These are phyloP conservation scores for Buathra laborator DNA, from an alignment of 2,888 invertebrate species.

Conservation along the genomic window DNA sequence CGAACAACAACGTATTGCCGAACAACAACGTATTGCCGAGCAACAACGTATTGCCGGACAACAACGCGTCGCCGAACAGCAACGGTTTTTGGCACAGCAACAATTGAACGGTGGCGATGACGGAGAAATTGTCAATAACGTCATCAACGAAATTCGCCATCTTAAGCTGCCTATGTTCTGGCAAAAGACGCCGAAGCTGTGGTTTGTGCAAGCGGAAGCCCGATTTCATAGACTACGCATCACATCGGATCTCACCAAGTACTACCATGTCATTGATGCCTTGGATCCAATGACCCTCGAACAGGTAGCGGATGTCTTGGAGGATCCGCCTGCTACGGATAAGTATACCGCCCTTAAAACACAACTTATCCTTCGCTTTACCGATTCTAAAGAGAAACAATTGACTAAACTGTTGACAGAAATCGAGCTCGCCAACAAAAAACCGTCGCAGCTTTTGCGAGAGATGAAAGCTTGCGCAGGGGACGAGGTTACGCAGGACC, in stretches of 20 bases:
- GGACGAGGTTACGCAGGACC: slow-evolving; percentile 51
- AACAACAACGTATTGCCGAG: too few relatives aligned
- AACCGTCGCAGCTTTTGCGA: slow-evolving; percentile 66
- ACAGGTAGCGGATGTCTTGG: slow-evolving; percentile 64
- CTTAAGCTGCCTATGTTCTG: slow-evolving; percentile 66
- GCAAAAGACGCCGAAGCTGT: slow-evolving; percentile 58
- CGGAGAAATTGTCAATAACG: too few relatives aligned
- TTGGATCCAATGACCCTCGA: slow-evolving; percentile 51
- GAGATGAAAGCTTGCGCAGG: slow-evolving; percentile 65
- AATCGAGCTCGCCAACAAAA: slow-evolving; percentile 59
- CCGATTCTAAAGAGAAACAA: slow-evolving; percentile 59
- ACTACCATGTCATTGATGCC: slow-evolving; percentile 50
- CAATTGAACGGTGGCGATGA: too few relatives aligned
- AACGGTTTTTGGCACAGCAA: too few relatives aligned
- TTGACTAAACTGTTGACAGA: slow-evolving; percentile 59
- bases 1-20: too few relatives aligned
- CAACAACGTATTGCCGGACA: too few relatives aligned
- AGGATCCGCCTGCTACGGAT: slow-evolving; percentile 36
- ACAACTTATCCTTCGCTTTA: slow-evolving; percentile 58
- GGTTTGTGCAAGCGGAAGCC: slow-evolving; percentile 65
- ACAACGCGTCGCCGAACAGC: too few relatives aligned
- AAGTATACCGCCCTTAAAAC: slow-evolving; percentile 59
- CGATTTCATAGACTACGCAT: slow-evolving; percentile 53
- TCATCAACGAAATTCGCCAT: too few relatives aligned
- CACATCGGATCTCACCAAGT: slow-evolving; percentile 47